Percentiles rank a stretch among this genome's conserved stretches.
Evolutionary conservation across 2,797 vertebrate species (phyloP).

Genomic region (Coregonus sp.): DNA sequence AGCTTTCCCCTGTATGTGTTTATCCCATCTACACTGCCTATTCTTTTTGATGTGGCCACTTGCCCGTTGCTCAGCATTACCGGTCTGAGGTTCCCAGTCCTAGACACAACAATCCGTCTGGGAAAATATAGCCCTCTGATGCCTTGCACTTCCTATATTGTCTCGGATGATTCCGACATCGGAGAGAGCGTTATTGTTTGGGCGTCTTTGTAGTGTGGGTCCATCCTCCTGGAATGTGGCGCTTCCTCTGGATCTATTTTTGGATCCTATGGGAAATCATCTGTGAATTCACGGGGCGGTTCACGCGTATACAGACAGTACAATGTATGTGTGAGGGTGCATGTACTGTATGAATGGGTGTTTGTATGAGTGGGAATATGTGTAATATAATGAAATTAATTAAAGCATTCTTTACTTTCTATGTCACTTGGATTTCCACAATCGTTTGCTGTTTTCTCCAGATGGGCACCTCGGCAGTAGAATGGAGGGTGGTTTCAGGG

Average conservation of each 20-base stretch:
- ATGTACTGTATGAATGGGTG: conserved; percentile 7
- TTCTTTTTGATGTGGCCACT: conserved; percentile 69
- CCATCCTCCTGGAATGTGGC: conserved; percentile 70
- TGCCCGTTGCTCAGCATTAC: conserved; percentile 66
- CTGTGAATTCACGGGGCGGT: conserved; percentile 68
- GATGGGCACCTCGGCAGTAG: conserved; percentile 54
- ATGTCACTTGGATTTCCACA: conserved; percentile 19
- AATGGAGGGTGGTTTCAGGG: conserved; percentile 34
- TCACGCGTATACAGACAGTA: conserved; percentile 22
- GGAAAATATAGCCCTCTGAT: conserved; percentile 74
- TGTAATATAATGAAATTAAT: not conserved
- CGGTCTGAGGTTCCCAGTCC: conserved; percentile 69
- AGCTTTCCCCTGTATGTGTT: conserved; percentile 55
- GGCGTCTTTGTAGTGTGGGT: conserved; percentile 75
- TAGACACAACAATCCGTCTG: conserved; percentile 80
- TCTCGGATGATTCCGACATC: conserved; percentile 77
- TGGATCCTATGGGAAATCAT: conserved; percentile 72
- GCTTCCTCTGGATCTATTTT: conserved; percentile 78
- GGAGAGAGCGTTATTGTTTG: conserved; percentile 74
- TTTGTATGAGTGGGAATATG: conserved; percentile 13
- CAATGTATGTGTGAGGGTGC: conserved; percentile 27
- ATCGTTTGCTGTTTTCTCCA: conserved; percentile 41
- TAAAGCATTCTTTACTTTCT: not conserved
- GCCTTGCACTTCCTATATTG: conserved; percentile 75
- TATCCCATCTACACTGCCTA: conserved; percentile 54